phyloP scores from a whole-genome alignment of 2,113 vertebrate genomes.

The Neodon shergylaensis region DNA sequence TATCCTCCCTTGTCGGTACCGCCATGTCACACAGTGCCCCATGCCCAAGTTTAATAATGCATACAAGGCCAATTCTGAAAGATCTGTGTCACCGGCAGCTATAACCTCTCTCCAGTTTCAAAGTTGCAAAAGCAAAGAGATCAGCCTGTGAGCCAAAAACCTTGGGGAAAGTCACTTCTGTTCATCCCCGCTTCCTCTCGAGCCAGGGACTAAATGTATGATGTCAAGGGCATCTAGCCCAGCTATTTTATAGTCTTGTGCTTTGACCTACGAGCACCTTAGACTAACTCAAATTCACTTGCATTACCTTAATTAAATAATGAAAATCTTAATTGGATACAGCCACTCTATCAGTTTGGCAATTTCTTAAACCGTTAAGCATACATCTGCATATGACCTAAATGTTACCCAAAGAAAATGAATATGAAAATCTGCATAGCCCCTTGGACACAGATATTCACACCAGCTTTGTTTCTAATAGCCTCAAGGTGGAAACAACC shows the following conservation, averaged over 20 bases:
- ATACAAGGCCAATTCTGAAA: background rate
- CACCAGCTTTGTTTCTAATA: background rate
- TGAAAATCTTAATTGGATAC: background rate
- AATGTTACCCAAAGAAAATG: slow-evolving; percentile 30
- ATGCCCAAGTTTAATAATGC: background rate
- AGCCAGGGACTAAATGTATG: background rate
- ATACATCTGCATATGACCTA: background rate
- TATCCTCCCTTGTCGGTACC: background rate
- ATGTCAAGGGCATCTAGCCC: background rate
- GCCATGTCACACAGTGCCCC: background rate
- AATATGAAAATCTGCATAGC: background rate
- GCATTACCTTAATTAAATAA: slow-evolving; percentile 48
- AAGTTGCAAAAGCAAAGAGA: background rate
- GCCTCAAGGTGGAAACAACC: background rate
- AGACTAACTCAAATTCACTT: slow-evolving; percentile 8
- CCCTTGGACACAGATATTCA: background rate
- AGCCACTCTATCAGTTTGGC: background rate
- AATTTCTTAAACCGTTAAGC: slow-evolving; percentile 56
- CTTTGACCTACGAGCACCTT: background rate
- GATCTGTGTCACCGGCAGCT: background rate
- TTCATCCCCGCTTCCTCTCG: background rate
- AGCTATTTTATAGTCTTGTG: background rate
- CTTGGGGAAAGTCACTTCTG: background rate
- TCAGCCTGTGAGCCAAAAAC: background rate
- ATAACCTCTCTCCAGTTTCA: background rate